Conservation (phyloP, 1,140 invertebrate genomes). For the Saccostrea cuccullata region DNA sequence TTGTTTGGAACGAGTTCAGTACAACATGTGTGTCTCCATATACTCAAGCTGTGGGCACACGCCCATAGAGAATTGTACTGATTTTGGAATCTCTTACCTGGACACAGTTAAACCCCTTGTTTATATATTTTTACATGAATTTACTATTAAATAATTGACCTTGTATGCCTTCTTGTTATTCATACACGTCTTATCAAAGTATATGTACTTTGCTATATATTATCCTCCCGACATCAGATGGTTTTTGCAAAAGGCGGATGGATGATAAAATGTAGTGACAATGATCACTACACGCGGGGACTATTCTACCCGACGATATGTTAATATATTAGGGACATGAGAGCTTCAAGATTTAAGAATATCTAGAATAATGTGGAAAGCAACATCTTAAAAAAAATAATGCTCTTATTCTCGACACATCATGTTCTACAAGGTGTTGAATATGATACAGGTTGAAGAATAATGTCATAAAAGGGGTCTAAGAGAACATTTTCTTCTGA, state of each 20-base stretch:
- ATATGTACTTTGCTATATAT: neutral
- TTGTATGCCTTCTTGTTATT: neutral
- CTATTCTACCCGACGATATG: no score
- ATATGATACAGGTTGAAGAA: no score
- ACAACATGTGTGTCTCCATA: slow-evolving; percentile 61
- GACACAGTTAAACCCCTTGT: neutral
- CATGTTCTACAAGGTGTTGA: no score
- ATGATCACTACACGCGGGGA: no score
- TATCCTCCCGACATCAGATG: neutral
- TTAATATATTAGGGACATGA: no score
- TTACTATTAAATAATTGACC: neutral
- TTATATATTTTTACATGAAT: neutral
- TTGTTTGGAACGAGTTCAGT: slow-evolving; percentile 59
- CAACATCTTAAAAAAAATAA: no score
- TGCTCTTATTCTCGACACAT: no score
- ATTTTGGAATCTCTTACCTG: neutral
- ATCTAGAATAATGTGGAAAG: no score
- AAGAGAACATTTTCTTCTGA: no score
- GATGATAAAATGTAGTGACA: no score
- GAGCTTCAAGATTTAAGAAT: no score
- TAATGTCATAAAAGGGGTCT: no score
- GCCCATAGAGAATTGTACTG: neutral
- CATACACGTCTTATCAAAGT: neutral
- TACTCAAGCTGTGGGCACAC: neutral
- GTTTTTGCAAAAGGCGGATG: neutral